These are phyloP conservation scores for Clarias pachynema DNA, from an alignment of 2,797 vertebrate genomes.

Conservation along the genomic window DNA sequence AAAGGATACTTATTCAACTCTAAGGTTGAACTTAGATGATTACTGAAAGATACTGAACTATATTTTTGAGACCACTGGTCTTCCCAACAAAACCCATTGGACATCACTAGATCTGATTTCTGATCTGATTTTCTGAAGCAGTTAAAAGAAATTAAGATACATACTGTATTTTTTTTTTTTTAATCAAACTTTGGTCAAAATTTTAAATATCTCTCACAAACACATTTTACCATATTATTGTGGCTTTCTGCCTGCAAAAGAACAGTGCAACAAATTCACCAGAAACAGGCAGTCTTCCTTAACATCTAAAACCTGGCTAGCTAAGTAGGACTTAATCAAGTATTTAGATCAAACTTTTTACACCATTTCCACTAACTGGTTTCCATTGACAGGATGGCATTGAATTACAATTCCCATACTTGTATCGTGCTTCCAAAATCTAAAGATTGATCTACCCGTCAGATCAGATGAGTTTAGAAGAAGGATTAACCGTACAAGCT, in stretches of 20 bases:
- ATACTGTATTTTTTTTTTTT: no score
- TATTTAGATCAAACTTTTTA: neutral
- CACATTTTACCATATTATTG: neutral
- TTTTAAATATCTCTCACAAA: neutral
- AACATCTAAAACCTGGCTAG: neutral
- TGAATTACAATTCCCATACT: neutral
- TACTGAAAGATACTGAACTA: neutral
- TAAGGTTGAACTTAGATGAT: neutral
- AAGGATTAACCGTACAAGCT: neutral
- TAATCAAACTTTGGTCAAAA: neutral
- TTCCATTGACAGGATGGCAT: neutral
- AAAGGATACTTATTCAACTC: conserved; percentile 38
- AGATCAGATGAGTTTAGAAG: neutral
- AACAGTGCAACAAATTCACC: neutral
- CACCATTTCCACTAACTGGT: neutral
- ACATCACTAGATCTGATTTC: neutral
- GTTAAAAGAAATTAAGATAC: neutral
- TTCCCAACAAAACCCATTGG: neutral
- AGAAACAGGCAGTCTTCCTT: neutral
- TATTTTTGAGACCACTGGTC: neutral
- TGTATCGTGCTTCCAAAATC: neutral
- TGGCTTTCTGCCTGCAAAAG: neutral
- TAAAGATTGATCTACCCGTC: neutral
- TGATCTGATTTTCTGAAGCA: neutral
- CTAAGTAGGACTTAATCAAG: neutral